Base-by-base conservation (phyloP, 2,113 vertebrate genomes). In the Lucifuga dentata region DNA sequence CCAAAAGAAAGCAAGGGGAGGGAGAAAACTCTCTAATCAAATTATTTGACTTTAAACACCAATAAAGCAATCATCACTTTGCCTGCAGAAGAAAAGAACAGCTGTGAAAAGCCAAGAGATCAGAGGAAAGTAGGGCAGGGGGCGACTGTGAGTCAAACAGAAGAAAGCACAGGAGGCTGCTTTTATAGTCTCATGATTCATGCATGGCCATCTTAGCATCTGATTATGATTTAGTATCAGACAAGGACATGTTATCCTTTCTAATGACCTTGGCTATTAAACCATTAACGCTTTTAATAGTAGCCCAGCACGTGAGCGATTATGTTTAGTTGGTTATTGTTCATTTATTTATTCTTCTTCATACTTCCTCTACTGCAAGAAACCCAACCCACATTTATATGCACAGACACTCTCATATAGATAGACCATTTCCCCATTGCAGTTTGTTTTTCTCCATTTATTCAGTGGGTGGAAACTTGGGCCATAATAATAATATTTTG, bases 1-100 rank as follows among this genome's bases (percentile, higher is more conserved):
- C 41, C 35, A 16, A 36, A 40, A 56, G 56, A 73, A 61, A 60
- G 61, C 57, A 19, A 58, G 36, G 58, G 13, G 5, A 73, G 56
- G 41, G 38, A 55, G 40, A 58, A 72, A 70, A 66, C 52, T 59
- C 63, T 77, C 66, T 83, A 82, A 83, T 84, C 79, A 83, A 86
- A 64, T 81, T 81, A 79, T 57, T 63, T 49, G 63, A 72, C 45
- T 69, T 62, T 74, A 53, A 80, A 61, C 53, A 48, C 56, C 79
- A 68, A 73, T 77, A 80, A 76, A 80, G 45, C 59, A 73, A 72
- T 85, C 73, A 71, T 81, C 80, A 45, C 73, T 63, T 60, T 15
- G 59, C 38, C 56, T 70, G 40, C 11, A 4, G 57, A 41, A 60
- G 55, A 80, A 52, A 50, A 39, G 39, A 65, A 19, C 63, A 29